These are phyloP conservation scores for Elysia crispata DNA, from an alignment of 2,888 invertebrate species.

Conservation along the genomic window DNA sequence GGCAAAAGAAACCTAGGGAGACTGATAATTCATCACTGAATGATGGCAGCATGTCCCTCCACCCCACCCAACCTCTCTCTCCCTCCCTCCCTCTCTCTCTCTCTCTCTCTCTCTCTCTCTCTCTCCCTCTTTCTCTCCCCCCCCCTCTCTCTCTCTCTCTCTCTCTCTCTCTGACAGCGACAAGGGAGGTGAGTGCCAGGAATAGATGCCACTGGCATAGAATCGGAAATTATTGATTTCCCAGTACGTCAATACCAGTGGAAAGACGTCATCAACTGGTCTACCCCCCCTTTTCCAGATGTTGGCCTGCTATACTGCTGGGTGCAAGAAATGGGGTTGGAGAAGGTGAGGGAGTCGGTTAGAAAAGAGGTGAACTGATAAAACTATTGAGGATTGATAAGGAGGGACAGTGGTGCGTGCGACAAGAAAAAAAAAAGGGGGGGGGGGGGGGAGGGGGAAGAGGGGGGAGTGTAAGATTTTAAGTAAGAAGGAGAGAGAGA, in stretches of 20 bases:
- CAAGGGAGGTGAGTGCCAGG: too few relatives aligned
- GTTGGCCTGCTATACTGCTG: too few relatives aligned
- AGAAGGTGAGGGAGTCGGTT: too few relatives aligned
- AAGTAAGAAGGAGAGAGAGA: too few relatives aligned
- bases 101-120: neutral
- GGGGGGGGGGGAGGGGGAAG: too few relatives aligned
- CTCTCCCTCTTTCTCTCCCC: conserved; percentile 29
- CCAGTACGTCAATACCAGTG: conserved; percentile 36
- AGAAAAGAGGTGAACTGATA: too few relatives aligned
- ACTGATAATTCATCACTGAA: too few relatives aligned
- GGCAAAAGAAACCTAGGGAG: neutral
- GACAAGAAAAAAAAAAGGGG: too few relatives aligned
- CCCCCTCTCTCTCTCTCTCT: neutral
- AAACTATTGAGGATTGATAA: too few relatives aligned
- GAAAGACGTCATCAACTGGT: conserved; percentile 37
- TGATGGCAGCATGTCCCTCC: neutral
- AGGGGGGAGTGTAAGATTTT: too few relatives aligned
- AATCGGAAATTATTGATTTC: conserved; percentile 45
- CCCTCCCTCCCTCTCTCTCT: neutral
- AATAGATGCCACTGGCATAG: too few relatives aligned
- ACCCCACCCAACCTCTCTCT: neutral
- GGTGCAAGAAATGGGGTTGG: neutral
- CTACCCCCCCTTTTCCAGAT: conserved; percentile 13
- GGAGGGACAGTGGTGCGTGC: too few relatives aligned
- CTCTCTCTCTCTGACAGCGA: neutral